Evolutionary conservation across 1,140 invertebrate species (phyloP).

Genomic region (Drosophila azteca): DNA sequence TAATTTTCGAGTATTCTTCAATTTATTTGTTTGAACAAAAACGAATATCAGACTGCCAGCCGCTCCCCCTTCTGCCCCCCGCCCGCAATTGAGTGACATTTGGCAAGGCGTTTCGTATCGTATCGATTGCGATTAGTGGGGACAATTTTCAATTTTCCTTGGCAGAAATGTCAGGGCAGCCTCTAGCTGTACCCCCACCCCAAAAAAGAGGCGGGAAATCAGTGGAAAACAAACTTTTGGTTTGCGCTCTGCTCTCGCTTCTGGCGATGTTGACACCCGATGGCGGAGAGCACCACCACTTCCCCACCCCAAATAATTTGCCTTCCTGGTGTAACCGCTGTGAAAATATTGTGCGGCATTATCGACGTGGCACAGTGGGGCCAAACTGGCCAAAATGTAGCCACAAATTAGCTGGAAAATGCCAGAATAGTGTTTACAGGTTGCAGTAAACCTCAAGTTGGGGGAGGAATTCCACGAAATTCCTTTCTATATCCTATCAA

Average conservation of each 20-base stretch:
- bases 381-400: neutral
- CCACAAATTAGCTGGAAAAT: too few relatives aligned
- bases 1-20: slow-evolving; percentile 80
- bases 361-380: slow-evolving; percentile 52
- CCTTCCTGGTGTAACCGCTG: slow-evolving; percentile 71
- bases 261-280: slow-evolving; percentile 74
- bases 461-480: neutral
- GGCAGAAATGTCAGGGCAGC: slow-evolving; percentile 67
- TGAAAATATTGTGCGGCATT: slow-evolving; percentile 74
- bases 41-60: slow-evolving; percentile 44
- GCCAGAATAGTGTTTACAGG: too few relatives aligned
- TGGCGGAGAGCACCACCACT: slow-evolving; percentile 41
- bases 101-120: slow-evolving; percentile 77
- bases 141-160: slow-evolving; percentile 79
- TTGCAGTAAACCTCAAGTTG: too few relatives aligned
- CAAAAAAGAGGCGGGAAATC: slow-evolving; percentile 39
- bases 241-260: slow-evolving; percentile 27
- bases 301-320: slow-evolving; percentile 15
- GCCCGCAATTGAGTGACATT: slow-evolving; percentile 69
- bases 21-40: slow-evolving; percentile 77
- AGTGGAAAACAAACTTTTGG: slow-evolving; percentile 55
- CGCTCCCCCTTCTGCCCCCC: neutral
- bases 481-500: neutral
- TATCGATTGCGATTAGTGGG: slow-evolving; percentile 80
- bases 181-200: slow-evolving; percentile 28